Evolutionary conservation across 2,797 vertebrate species (phyloP).

Genomic region (Rhodeus uyekii): DNA sequence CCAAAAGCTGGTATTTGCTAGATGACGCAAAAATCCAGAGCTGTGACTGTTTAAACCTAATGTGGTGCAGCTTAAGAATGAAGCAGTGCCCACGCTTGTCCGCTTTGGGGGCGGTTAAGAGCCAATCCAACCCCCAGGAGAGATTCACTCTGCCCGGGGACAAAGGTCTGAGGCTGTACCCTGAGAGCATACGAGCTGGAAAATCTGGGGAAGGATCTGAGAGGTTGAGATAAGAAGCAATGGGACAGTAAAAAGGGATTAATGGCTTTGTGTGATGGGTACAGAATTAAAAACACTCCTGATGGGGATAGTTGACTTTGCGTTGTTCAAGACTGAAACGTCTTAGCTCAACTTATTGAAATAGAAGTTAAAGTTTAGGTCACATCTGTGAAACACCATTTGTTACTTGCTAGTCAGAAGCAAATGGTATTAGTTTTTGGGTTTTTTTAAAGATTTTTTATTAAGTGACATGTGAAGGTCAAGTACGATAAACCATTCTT

Average conservation of each 20-base stretch:
- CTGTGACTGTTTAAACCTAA: constrained; percentile 14
- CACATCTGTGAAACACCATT: neutral
- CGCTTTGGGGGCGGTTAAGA: constrained; percentile 9
- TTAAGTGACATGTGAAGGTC: too few species aligned
- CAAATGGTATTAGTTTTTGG: neutral
- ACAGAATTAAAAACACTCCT: neutral
- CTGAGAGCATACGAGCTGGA: neutral
- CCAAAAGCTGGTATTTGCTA: constrained; percentile 32
- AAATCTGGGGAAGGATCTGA: constrained; percentile 27
- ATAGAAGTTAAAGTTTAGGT: neutral
- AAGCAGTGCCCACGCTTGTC: constrained; percentile 1
- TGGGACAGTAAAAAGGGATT: constrained; percentile 21
- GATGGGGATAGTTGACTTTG: neutral
- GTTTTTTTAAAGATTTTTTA: too few species aligned
- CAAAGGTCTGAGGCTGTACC: neutral
- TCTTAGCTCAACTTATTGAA: neutral
- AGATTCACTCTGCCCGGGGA: constrained; percentile 15
- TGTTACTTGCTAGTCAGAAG: neutral
- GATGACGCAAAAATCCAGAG: constrained; percentile 24
- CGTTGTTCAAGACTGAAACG: neutral
- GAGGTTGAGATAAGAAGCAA: constrained; percentile 19
- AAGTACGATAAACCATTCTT: too few species aligned
- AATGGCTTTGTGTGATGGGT: constrained; percentile 20
- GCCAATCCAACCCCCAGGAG: constrained; percentile 12
- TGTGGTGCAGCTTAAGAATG: constrained; percentile 29